These are phyloP conservation scores for Palythoa grandis DNA, from an alignment of 92 coral and sea anemone genomes.

Conservation along the genomic window DNA sequence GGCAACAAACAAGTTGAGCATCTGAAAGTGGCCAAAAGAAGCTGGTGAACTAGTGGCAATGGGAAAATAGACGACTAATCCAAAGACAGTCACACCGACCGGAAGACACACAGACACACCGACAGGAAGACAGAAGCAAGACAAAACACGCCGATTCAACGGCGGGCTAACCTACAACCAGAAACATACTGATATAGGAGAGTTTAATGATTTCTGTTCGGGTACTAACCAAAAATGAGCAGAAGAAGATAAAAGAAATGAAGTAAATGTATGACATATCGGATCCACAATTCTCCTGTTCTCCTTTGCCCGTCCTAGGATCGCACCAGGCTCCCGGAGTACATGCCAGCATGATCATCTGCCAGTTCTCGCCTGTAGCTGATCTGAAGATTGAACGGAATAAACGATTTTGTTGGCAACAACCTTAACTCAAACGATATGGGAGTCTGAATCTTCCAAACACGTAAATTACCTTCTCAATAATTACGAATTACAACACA, in stretches of 20 bases:
- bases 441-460: not conserved
- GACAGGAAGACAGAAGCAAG: not conserved
- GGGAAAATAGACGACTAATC: not conserved
- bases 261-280: slow-evolving; percentile 80
- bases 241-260: slow-evolving; percentile 92
- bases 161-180: not conserved
- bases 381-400: slow-evolving; percentile 59
- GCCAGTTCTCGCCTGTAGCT: slow-evolving; percentile 99
- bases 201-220: not conserved
- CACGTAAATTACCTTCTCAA: no score
- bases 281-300: slow-evolving; percentile 74
- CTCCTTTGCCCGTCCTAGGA: slow-evolving; percentile 40
- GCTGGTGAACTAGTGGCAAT: not conserved
- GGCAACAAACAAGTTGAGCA: slow-evolving; percentile 95
- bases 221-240: slow-evolving; percentile 90
- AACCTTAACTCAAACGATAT: not conserved
- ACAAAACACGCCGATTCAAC: not conserved
- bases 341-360: slow-evolving; percentile 95
- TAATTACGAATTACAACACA: no score
- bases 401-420: not conserved
- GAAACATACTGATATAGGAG: not conserved
- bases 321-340: slow-evolving; percentile 73
- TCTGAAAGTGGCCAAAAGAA: slow-evolving; percentile 55
- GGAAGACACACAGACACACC: not conserved
- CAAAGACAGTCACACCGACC: not conserved